Evolutionary conservation across 2,797 vertebrate species (phyloP).

Genomic region (Caiman crocodilus): DNA sequence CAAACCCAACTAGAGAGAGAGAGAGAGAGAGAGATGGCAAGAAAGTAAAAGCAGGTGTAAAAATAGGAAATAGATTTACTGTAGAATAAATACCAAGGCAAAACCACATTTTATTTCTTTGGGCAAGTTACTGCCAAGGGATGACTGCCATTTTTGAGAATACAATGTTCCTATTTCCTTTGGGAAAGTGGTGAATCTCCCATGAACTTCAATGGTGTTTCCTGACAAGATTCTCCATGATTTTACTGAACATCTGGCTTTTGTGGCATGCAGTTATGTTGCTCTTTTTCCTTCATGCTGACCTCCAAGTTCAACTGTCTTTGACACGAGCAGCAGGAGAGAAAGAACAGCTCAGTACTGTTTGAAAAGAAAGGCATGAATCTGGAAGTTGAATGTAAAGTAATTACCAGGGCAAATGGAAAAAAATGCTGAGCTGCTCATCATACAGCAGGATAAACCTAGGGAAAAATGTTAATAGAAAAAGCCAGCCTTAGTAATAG

Average conservation of each 20-base stretch:
- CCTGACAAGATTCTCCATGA: slow-evolving; percentile 38
- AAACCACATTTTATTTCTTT: not conserved
- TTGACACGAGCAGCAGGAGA: slow-evolving; percentile 41
- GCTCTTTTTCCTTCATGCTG: slow-evolving; percentile 54
- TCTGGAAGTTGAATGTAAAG: slow-evolving; percentile 65
- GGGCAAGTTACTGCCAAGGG: not conserved
- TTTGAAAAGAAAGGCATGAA: slow-evolving; percentile 59
- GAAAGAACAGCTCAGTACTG: not conserved
- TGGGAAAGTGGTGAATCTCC: slow-evolving; percentile 14
- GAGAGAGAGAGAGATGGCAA: not conserved
- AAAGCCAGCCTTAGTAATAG: not conserved
- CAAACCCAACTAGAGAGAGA: not conserved
- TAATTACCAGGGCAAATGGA: slow-evolving; percentile 54
- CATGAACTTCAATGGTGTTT: slow-evolving; percentile 1
- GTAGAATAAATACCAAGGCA: not conserved
- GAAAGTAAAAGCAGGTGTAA: not conserved
- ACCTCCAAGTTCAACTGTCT: slow-evolving; percentile 58
- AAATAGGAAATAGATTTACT: not conserved
- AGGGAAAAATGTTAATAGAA: slow-evolving; percentile 31
- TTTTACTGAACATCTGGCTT: slow-evolving; percentile 56
- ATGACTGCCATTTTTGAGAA: not conserved
- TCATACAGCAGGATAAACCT: not conserved
- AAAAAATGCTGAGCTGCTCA: not conserved
- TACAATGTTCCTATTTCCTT: slow-evolving; percentile 27
- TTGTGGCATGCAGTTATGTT: slow-evolving; percentile 45